Evolutionary conservation across 2,797 vertebrate genomes (phyloP), one percentile per base, ranked within the genome.

Genomic region (Pygocentrus nattereri): DNA sequence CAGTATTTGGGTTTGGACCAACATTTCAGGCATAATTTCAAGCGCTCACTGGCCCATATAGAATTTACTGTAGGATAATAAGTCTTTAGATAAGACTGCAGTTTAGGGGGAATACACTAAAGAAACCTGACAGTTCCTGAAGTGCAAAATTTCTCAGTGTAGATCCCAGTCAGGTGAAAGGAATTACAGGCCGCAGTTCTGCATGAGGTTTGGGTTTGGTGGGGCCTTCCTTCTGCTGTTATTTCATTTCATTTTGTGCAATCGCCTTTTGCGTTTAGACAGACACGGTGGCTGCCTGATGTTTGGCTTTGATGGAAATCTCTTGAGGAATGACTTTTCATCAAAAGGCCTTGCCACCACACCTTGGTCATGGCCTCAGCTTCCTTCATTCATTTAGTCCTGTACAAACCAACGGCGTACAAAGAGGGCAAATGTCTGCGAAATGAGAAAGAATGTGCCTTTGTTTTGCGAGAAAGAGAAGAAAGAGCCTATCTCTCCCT

Each of bases 261-360:
- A 21, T 34, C 68, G 23, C 13, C 59, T 73, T 72, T 52, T 7
- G 44, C 52, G 41, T 78, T 72, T 80, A 50, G 73, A 64, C 30
- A 16, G 62, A 74, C 41, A 54, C 47, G 52, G 67, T 82, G 61
- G 44, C 73, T 54, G 74, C 41, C 59, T 27, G 30, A 70, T 75
- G 82, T 83, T 82, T 80, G 76, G 82, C 65, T 78, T 85, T 82
- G 81, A 82, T 81, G 54, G 65, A 61, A 80, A 85, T 85, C 86
- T 81, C 76, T 30, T 52, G 54, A 38, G 38, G 44, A 81, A 81
- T 78, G 78, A 23, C 70, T 72, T 85, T 64, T 74, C 82, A 85
- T 84, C 76, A 83, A 84, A 78, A 80, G 65, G 49, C 59, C 50
- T 25, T 74, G 74, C 70, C 58, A 71, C 78, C 76, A 72, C 69